phyloP scores from a whole-genome alignment of 2,113 vertebrate genomes.

The Herpetotheres cachinnans region DNA sequence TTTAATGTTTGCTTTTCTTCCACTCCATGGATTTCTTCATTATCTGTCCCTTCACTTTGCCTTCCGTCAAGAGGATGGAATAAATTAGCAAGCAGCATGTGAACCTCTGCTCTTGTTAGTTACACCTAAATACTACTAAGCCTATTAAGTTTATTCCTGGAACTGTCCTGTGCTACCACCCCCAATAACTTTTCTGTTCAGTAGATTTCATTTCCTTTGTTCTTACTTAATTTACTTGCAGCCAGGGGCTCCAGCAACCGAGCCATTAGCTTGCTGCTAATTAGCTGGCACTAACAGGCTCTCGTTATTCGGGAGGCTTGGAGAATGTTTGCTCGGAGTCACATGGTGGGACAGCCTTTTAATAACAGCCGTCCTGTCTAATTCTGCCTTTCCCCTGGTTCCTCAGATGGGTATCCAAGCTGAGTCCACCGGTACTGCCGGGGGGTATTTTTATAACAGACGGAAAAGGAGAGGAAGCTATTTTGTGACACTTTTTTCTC shows the following conservation, averaged over 20 bases:
- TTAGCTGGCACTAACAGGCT: constrained; percentile 49
- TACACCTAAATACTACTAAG: constrained; percentile 15
- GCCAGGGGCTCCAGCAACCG: background rate
- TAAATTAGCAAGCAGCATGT: constrained; percentile 19
- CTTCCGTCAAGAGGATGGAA: background rate
- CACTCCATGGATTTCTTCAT: background rate
- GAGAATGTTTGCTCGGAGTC: background rate
- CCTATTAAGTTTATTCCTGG: constrained; percentile 62
- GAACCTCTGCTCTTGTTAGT: background rate
- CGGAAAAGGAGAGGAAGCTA: background rate
- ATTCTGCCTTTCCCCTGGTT: background rate
- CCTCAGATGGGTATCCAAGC: background rate
- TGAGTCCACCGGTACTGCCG: background rate
- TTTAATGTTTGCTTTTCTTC: background rate
- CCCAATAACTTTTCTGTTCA: background rate
- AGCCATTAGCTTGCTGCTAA: constrained; percentile 38
- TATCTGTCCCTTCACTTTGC: background rate
- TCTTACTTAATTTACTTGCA: constrained; percentile 44
- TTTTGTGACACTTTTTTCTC: background rate
- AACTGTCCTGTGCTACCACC: constrained; percentile 7
- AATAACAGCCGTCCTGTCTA: background rate
- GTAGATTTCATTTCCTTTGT: constrained; percentile 51
- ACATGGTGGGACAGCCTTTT: background rate
- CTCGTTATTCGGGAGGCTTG: background rate
- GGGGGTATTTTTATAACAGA: background rate